Evolutionary conservation across 2,797 vertebrate species (phyloP).

Genomic region (Euphonia xanthogaster): DNA sequence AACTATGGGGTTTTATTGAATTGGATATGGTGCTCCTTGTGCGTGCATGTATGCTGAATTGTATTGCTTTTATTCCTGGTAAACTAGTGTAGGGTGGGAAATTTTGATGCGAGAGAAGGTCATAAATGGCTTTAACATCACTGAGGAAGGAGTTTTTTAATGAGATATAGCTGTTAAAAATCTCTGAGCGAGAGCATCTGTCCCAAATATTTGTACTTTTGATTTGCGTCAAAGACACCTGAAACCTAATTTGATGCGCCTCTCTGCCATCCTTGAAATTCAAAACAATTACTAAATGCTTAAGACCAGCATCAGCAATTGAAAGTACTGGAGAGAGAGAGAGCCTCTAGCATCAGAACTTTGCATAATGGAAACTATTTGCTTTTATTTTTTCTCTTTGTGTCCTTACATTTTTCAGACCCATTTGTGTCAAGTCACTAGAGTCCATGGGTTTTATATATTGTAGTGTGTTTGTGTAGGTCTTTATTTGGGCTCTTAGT

Average conservation of each 20-base stretch:
- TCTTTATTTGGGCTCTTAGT: background rate
- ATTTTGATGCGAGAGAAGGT: background rate
- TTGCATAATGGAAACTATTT: background rate
- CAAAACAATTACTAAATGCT: background rate
- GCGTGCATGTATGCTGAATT: background rate
- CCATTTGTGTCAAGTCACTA: background rate
- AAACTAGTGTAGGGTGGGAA: fast-evolving
- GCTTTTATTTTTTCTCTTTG: background rate
- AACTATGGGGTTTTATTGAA: background rate
- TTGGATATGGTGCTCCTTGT: background rate
- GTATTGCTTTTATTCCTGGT: background rate
- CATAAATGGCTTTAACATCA: background rate
- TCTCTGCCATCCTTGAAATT: background rate
- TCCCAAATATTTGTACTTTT: background rate
- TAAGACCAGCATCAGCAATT: background rate
- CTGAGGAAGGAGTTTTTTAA: background rate
- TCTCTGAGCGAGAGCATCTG: background rate
- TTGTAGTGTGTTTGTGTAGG: background rate
- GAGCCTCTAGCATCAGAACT: background rate
- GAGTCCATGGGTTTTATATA: background rate
- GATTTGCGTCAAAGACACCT: background rate
- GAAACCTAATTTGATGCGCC: background rate
- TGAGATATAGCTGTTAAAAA: background rate
- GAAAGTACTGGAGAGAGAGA: background rate
- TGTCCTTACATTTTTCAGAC: background rate